Evolutionary conservation across 2,113 vertebrate genomes (phyloP), one percentile per base, ranked within the genome.

Genomic region (Calidris pugnax): DNA sequence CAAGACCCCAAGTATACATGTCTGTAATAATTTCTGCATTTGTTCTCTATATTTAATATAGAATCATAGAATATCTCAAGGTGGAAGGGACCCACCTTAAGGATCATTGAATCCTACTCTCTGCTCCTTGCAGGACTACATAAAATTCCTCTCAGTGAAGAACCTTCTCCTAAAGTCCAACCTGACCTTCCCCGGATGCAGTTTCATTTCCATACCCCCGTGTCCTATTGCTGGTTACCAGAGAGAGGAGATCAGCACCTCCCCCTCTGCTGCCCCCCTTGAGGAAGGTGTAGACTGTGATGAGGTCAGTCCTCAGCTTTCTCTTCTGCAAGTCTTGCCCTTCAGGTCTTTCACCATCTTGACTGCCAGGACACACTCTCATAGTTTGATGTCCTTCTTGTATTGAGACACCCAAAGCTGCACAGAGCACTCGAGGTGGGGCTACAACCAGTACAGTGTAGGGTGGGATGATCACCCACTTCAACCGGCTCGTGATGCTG

Each of bases 401-500:
- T n/a, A 57, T 8, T 45, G 12, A 57, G 51, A 30, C 9, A 2
- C 22, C 39, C 72, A 77, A 23, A 60, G 27, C n/a, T 37, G n/a
- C 33, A 30, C 43, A 5, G 21, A 33, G 57, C 22, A 47, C 43
- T 30, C 3, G 4, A 59, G 56, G 43, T 22, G 14, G 19, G 73
- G 47, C 35, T 3, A 3, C 48, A 64, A 64, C 23, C 60, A 51
- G 28, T 26, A 35, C 27, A 14, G 33, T 5, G 20, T 6, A 16
- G 41, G 35, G 43, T 30, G 43, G 43, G 56, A 60, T 13, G 24
- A 18, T 41, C 28, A 14, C 47, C 17, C n/a, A 30, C 28, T 48
- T 53, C 4, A 1, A 12, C 35, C 2, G 2, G 60, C 14, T 79
- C 8, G 10, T 3, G 1, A 26, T 32, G 45, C 14, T 24, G 9